phyloP scores from a whole-genome alignment of 2,797 vertebrate species.

The Salarias fasciatus region DNA sequence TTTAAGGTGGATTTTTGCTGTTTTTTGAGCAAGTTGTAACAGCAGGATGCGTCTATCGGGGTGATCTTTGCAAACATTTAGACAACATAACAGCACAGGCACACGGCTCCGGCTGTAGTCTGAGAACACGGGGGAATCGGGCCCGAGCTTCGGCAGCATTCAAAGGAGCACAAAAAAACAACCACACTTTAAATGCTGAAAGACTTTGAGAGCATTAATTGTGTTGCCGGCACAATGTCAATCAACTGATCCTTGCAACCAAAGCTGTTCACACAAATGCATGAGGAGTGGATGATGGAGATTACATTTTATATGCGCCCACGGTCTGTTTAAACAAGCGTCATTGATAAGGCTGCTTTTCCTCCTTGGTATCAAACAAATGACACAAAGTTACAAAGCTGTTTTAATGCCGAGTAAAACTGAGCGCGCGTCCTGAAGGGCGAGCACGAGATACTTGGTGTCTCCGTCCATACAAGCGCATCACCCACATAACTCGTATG shows the following conservation, averaged over 20 bases:
- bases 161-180: constrained; percentile 28
- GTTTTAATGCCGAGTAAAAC: constrained; percentile 34
- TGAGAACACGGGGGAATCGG: background rate
- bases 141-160: constrained; percentile 7
- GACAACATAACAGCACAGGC: background rate
- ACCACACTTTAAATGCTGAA: constrained; percentile 25
- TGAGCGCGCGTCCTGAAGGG: constrained; percentile 13
- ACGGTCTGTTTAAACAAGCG: constrained; percentile 59
- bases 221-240: constrained; percentile 55
- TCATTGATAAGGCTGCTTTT: constrained; percentile 56
- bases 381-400: constrained; percentile 28
- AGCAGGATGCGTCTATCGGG: background rate
- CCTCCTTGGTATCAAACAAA: constrained; percentile 40
- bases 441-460: constrained; percentile 2
- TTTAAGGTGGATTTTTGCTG: background rate
- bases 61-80: background rate
- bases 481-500: constrained; percentile 5
- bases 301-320: constrained; percentile 52
- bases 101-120: constrained; percentile 1
- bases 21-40: too few species aligned
- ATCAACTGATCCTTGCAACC: constrained; percentile 51
- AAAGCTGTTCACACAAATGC: constrained; percentile 65
- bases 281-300: constrained; percentile 46
- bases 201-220: constrained; percentile 50
- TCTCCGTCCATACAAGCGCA: constrained; percentile 8